Conservation (phyloP, 2,797 vertebrate genomes). For the Gymnoscopelus microlampas region DNA sequence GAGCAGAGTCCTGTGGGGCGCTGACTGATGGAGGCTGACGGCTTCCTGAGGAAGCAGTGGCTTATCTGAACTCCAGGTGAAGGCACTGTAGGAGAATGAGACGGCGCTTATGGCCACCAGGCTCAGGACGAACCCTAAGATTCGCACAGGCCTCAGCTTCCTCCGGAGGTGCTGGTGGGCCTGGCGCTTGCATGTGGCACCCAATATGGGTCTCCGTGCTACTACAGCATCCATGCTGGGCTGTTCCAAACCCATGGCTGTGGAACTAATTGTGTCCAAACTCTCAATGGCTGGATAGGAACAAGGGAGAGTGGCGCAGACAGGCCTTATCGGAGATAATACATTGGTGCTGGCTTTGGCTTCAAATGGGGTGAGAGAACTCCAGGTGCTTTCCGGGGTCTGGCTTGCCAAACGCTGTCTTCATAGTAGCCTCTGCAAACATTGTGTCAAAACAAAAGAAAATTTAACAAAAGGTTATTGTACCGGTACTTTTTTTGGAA, state of each 20-base stretch:
- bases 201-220: slow-evolving; percentile 45
- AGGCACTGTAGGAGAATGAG: slow-evolving; percentile 89
- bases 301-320: slow-evolving; percentile 33
- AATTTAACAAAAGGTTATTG: slow-evolving; percentile 10
- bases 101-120: slow-evolving; percentile 90
- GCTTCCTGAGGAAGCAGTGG: slow-evolving; percentile 60
- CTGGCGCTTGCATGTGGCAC: slow-evolving; percentile 68
- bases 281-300: slow-evolving; percentile 53
- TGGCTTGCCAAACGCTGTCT: slow-evolving; percentile 75
- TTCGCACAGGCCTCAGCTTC: slow-evolving; percentile 89
- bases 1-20: slow-evolving; percentile 92
- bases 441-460: slow-evolving; percentile 44
- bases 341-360: slow-evolving; percentile 63
- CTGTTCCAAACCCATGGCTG: slow-evolving; percentile 68
- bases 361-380: slow-evolving; percentile 69
- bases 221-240: slow-evolving; percentile 52
- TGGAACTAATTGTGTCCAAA: slow-evolving; percentile 52
- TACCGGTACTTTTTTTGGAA: not conserved
- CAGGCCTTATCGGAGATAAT: slow-evolving; percentile 60
- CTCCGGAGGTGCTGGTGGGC: slow-evolving; percentile 81
- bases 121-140: slow-evolving; percentile 88
- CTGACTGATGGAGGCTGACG: slow-evolving; percentile 63
- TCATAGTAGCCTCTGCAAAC: slow-evolving; percentile 80
- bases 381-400: slow-evolving; percentile 73
- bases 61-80: slow-evolving; percentile 83